Base-by-base conservation (phyloP, 2,888 invertebrate species). In the Agrotis clavis region DNA sequence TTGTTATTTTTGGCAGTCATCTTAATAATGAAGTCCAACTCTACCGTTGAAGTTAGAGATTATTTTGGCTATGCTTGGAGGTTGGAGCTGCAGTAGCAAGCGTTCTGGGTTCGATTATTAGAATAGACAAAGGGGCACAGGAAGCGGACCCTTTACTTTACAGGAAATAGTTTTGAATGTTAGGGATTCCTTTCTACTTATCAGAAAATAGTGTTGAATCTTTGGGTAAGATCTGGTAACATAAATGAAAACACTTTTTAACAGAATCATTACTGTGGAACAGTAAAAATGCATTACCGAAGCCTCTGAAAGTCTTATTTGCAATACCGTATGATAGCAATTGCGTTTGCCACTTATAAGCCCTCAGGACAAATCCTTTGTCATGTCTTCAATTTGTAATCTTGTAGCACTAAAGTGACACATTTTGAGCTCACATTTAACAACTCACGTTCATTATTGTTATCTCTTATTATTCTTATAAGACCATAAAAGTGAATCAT, bases 401-500 rank as follows among this genome's bases (percentile, higher is more conserved):
- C 16, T n/a, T 41, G 48, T n/a, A 19, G 48, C 7, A 50, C 19
- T n/a, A 18, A 14, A 54, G 11, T 41, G 41, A 41, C 11, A 41
- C n/a, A 1, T 14, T 16, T 25, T 18, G 21, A 13, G n/a, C 19
- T 35, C 13, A 56, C 11, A 11, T 30, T 30, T 18, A 25, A 25
- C 25, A 54, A 30, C 11, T 30, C 6, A 35, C 13, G 21, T 71
- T 59, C 16, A 14, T 47, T 16, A 19, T 35, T 30, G 4, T 47
- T 41, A n/a, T 21, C 7, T 35, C 16, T 25, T 13, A 35, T 47
- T 18, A 35, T 21, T 19, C 14, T 48, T 16, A 6, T 19, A 41
- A 62, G 1, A 21, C 14, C 3, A 21, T 71, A 47, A 21, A n/a
- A 30, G 30, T 72, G 71, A 47, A 35, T 71, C 72, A 61, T 25